phyloP scores from a whole-genome alignment of 2,113 vertebrate species.

The Deroptyus accipitrinus region DNA sequence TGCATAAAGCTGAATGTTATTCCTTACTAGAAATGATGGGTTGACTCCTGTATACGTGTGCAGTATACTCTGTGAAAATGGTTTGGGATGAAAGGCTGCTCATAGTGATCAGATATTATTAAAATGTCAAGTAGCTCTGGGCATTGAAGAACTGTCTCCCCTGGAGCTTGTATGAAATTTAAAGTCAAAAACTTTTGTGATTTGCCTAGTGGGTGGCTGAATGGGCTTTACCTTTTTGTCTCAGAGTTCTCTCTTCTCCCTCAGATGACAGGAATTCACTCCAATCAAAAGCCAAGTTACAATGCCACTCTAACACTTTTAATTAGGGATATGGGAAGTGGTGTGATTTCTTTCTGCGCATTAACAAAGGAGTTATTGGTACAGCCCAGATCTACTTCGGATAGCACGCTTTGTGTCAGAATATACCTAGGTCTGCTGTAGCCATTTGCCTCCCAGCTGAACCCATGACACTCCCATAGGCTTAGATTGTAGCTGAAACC shows the following conservation, averaged over 20 bases:
- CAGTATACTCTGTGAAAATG: not conserved
- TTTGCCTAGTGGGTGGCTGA: conserved; percentile 53
- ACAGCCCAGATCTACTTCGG: not conserved
- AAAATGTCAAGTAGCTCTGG: conserved; percentile 48
- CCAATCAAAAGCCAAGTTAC: not conserved
- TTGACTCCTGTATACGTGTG: not conserved
- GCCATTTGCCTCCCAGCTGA: not conserved
- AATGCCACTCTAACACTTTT: not conserved
- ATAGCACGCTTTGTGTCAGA: not conserved
- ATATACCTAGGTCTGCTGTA: not conserved
- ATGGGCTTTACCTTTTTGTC: conserved; percentile 32
- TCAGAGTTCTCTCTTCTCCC: conserved; percentile 18
- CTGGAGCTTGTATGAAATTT: conserved; percentile 9
- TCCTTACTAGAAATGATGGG: not conserved
- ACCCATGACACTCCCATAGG: not conserved
- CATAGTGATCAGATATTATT: conserved; percentile 46
- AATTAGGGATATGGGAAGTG: conserved; percentile 5
- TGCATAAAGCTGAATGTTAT: conserved; percentile 20
- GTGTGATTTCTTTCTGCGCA: not conserved
- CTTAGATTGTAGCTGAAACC: not conserved
- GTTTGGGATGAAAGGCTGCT: conserved; percentile 40
- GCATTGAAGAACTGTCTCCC: conserved; percentile 34
- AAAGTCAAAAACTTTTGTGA: conserved; percentile 47
- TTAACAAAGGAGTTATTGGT: not conserved
- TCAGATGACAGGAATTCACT: not conserved